phyloP scores from a whole-genome alignment of 37 sponge, comb jelly and placozoan genomes.

The Halichondria panicea region DNA sequence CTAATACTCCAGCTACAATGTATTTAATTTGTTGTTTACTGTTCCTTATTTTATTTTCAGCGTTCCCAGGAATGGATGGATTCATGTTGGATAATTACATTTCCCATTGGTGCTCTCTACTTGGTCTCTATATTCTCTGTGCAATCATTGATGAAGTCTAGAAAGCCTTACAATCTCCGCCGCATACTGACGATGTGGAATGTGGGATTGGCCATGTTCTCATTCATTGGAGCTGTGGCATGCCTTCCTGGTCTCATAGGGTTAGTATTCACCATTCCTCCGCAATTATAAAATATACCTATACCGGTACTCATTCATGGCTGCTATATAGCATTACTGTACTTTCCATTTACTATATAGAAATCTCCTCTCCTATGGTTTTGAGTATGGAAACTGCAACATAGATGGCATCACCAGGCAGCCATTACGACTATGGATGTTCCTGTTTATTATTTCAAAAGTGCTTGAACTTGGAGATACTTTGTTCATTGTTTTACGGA shows the following conservation, averaged over 20 bases:
- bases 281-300: not conserved
- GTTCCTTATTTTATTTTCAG: not conserved
- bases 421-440: constrained; percentile 55
- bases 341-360: not conserved
- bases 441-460: constrained; percentile 76
- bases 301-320: not conserved
- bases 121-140: constrained; percentile 54
- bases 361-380: not conserved
- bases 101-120: constrained; percentile 46
- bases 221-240: constrained; percentile 41
- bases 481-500: constrained; percentile 83
- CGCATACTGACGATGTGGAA: constrained; percentile 73
- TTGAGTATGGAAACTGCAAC: constrained; percentile 17
- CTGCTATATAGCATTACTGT: too few species aligned
- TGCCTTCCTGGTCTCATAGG: constrained; percentile 19
- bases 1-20: not conserved
- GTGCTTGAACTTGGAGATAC: constrained; percentile 89
- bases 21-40: not conserved
- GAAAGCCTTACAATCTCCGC: constrained; percentile 48
- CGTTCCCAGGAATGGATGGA: constrained; percentile 1
- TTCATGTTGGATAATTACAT: constrained; percentile 20
- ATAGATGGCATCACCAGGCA: not conserved
- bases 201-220: constrained; percentile 68
- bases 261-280: not conserved
- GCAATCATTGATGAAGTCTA: constrained; percentile 53